Evolutionary conservation across 2,113 vertebrate species (phyloP).

Genomic region (Pseudorasbora parva): DNA sequence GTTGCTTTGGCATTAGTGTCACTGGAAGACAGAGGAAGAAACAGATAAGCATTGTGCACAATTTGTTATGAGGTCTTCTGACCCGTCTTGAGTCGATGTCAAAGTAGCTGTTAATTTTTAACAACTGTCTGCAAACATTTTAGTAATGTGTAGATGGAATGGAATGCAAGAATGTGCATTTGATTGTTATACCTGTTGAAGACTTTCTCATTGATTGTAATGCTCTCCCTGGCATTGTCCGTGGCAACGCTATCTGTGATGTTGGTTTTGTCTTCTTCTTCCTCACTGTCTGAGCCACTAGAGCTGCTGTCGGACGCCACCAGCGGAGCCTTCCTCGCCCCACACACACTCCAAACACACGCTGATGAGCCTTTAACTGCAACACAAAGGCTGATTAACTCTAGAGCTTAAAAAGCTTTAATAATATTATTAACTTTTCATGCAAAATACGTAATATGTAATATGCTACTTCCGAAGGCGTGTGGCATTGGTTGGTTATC

Average conservation of each 20-base stretch:
- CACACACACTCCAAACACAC: slow-evolving; percentile 87
- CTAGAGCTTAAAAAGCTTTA: too few relatives aligned
- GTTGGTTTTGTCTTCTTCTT: slow-evolving; percentile 76
- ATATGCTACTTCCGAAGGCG: too few relatives aligned
- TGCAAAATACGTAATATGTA: too few relatives aligned
- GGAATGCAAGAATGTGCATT: background rate
- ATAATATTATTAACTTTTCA: too few relatives aligned
- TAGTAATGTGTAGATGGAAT: background rate
- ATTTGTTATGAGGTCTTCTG: background rate
- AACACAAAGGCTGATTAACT: background rate
- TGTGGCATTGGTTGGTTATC: too few relatives aligned
- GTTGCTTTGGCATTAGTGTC: slow-evolving; percentile 37
- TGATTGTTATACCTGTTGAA: slow-evolving; percentile 78
- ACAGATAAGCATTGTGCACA: background rate
- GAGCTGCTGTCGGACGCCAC: slow-evolving; percentile 87
- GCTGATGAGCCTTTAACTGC: slow-evolving; percentile 73
- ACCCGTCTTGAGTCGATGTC: background rate
- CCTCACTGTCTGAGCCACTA: slow-evolving; percentile 81
- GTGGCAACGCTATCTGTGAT: slow-evolving; percentile 73
- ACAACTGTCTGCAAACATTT: background rate
- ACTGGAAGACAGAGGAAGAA: slow-evolving; percentile 28
- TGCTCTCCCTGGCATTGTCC: slow-evolving; percentile 74
- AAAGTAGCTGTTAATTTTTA: background rate
- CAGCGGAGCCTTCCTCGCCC: slow-evolving; percentile 81
- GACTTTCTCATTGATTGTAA: slow-evolving; percentile 74